These are phyloP conservation scores for Coremacera marginata DNA, from an alignment of 2,888 invertebrate genomes.

Conservation along the genomic window DNA sequence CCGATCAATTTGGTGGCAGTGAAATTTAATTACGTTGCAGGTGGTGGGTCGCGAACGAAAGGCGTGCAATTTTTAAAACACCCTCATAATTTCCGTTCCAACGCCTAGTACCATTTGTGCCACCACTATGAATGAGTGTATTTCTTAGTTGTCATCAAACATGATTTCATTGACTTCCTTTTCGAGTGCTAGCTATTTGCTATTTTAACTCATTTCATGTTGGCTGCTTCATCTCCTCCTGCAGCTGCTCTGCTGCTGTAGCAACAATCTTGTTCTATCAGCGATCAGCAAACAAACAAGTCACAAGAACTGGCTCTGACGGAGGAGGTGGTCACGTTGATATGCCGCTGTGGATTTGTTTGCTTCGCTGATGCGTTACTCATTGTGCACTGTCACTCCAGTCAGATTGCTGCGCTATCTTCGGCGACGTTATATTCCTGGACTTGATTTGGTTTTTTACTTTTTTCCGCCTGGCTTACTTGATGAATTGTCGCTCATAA, in stretches of 20 bases:
- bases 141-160: neutral
- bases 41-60: neutral
- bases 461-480: neutral
- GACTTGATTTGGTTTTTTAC: neutral
- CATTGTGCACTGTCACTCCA: conserved; percentile 12
- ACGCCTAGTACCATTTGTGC: no score
- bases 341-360: conserved; percentile 30
- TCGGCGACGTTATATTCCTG: neutral
- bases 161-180: neutral
- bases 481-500: conserved; percentile 32
- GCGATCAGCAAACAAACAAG: neutral
- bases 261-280: neutral
- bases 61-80: no score
- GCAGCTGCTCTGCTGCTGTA: no score
- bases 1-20: neutral
- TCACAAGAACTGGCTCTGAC: neutral
- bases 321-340: conserved; percentile 15
- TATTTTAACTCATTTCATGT: neutral
- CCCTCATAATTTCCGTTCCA: no score
- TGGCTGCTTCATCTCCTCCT: neutral
- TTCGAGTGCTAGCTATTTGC: neutral
- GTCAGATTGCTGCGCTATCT: neutral
- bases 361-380: conserved; percentile 29
- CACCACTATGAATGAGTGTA: no score
- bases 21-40: neutral